These are phyloP conservation scores for Mellilla xanthometata DNA, from an alignment of 2,888 invertebrate genomes.

Conservation along the genomic window DNA sequence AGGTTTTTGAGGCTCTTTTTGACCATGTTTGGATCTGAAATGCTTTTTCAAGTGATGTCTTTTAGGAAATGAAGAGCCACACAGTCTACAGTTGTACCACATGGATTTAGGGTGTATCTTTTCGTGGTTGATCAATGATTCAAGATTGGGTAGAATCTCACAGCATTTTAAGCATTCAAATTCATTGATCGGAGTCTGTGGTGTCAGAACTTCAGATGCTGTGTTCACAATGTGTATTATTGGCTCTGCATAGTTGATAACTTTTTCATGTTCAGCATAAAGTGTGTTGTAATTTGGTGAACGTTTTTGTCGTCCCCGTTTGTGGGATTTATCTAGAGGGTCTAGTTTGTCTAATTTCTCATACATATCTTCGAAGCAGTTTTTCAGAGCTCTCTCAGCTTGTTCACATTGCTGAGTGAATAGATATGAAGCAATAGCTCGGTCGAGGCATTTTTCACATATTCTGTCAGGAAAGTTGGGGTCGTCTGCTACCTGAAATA, in stretches of 20 bases:
- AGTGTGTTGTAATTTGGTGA: conserved; percentile 58
- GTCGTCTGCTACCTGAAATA: conserved; percentile 57
- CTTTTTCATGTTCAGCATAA: conserved; percentile 50
- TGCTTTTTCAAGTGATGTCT: conserved; percentile 52
- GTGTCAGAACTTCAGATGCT: conserved; percentile 35
- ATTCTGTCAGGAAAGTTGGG: conserved; percentile 63
- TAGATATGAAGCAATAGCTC: conserved; percentile 57
- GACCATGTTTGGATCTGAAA: conserved; percentile 26
- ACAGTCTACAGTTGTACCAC: conserved; percentile 67
- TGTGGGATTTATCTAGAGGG: conserved; percentile 54
- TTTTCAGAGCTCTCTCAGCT: conserved; percentile 59
- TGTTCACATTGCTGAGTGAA: conserved; percentile 69
- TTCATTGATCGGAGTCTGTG: conserved; percentile 41
- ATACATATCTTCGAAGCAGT: conserved; percentile 68
- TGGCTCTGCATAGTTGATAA: conserved; percentile 69
- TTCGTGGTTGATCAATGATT: conserved; percentile 58
- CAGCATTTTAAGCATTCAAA: conserved; percentile 68
- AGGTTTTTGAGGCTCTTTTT: not conserved
- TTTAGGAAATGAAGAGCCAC: conserved; percentile 66
- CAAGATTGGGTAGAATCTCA: conserved; percentile 54
- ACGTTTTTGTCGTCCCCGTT: conserved; percentile 61
- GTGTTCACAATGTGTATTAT: conserved; percentile 56
- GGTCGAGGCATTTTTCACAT: conserved; percentile 60
- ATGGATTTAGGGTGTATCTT: conserved; percentile 62
- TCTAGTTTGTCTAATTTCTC: conserved; percentile 65